Percentiles rank a stretch among this genome's conserved stretches.
Evolutionary conservation across 53 echinoderm and acorn worm species (phyloP).

Genomic region (Actinopyga echinites): DNA sequence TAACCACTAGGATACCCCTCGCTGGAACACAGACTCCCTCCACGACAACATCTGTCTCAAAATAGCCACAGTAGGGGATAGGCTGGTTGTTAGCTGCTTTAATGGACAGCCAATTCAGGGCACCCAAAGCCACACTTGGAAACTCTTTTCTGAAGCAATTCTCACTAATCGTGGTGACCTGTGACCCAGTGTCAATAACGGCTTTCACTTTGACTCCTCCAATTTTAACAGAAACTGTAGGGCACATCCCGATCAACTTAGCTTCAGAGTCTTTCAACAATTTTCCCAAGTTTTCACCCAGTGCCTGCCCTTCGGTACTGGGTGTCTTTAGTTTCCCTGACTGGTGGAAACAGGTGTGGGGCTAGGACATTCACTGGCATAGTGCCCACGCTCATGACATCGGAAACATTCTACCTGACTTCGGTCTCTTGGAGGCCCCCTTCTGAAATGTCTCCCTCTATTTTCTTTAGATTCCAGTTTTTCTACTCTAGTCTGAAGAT

Average conservation of each 20-base stretch:
- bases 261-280: no score
- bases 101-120: slow-evolving; percentile 13
- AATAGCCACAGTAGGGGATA: slow-evolving; percentile 42
- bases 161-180: slow-evolving; percentile 42
- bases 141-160: not conserved
- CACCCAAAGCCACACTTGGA: not conserved
- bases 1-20: slow-evolving; percentile 19
- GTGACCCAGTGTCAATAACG: slow-evolving; percentile 30
- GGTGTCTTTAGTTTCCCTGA: slow-evolving; percentile 25
- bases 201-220: not conserved
- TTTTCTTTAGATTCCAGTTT: not conserved
- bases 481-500: not conserved
- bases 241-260: not conserved
- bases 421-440: no score
- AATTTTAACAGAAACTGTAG: not conserved
- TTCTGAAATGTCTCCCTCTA: not conserved
- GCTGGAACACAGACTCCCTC: not conserved
- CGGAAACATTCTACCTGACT: slow-evolving; percentile 8
- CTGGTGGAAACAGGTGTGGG: not conserved
- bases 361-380: slow-evolving; percentile 1
- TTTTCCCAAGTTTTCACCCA: not conserved
- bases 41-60: slow-evolving; percentile 25
- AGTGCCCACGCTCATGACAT: not conserved
- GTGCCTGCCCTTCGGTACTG: slow-evolving; percentile 15
- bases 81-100: slow-evolving; percentile 35